These are phyloP conservation scores for Liposcelis brunnea DNA, from an alignment of 2,888 invertebrate genomes.

Conservation along the genomic window DNA sequence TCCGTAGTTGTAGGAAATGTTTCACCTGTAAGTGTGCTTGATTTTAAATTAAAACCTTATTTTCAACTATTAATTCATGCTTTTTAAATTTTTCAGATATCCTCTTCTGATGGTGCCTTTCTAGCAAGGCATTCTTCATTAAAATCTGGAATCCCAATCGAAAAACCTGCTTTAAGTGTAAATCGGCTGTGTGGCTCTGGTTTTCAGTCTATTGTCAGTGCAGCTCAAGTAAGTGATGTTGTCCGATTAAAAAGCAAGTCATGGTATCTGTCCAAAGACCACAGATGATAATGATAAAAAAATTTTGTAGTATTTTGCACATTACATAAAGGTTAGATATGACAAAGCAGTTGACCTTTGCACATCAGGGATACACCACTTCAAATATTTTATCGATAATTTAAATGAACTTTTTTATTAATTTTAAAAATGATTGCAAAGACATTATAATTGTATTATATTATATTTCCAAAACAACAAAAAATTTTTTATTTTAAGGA, in stretches of 20 bases:
- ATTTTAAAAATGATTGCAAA: too few species aligned
- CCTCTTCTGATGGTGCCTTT: slow-evolving; percentile 69
- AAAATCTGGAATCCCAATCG: slow-evolving; percentile 66
- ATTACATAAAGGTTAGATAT: background rate
- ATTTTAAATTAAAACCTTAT: too few species aligned
- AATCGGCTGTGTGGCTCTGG: slow-evolving; percentile 96
- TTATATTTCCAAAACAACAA: too few species aligned
- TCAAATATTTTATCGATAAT: too few species aligned
- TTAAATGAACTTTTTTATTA: too few species aligned
- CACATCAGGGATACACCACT: too few species aligned
- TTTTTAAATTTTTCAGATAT: slow-evolving; percentile 31
- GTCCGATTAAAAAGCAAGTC: too few species aligned
- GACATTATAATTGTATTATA: too few species aligned
- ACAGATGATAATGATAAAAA: background rate
- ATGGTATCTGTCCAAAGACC: slow-evolving; percentile 1
- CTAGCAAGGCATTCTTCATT: slow-evolving; percentile 78
- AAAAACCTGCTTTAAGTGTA: slow-evolving; percentile 68
- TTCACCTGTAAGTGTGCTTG: slow-evolving; percentile 44
- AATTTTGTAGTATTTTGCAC: slow-evolving; percentile 3
- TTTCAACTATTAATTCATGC: too few species aligned
- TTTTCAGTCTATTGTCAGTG: slow-evolving; percentile 85
- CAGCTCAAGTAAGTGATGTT: slow-evolving; percentile 60
- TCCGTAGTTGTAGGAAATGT: slow-evolving; percentile 84
- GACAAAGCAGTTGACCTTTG: too few species aligned
- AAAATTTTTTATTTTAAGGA: slow-evolving; percentile 38